Evolutionary conservation across 2,888 invertebrate species (phyloP), one percentile per base, ranked within the genome.

Genomic region (Thecophora atra): DNA sequence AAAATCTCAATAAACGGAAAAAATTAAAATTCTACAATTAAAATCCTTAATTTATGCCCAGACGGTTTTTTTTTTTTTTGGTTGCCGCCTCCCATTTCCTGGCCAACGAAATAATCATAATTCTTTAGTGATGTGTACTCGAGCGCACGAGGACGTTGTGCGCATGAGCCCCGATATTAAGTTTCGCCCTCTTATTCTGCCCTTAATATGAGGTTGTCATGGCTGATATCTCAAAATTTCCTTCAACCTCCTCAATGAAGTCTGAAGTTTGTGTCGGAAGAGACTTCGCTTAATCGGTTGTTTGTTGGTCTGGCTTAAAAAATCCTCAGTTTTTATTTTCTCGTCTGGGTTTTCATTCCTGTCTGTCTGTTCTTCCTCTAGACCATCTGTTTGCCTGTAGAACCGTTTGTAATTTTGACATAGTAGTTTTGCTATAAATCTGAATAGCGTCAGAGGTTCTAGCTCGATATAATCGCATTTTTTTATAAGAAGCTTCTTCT

Each of bases 11-110:
- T 8, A 37, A 37, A 37, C 6, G 6, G 11, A 37, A 37, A 2
- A 8, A 37, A 6, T 37, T 11, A 1, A 28, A 58, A 54, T 8
- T 24, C 8, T 58, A 24, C 13, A 58, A 56, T 58, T 56, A 5
- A 58, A 68, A 52, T 30, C 28, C 17, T 72, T 73, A 72, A 76
- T 73, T 75, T 74, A 75, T 76, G 74, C 69, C 70, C 72, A 75
- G 72, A 75, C 73, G 74, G 66, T 68, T 72, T 70, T 37, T 6
- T 37, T n/a, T n/a, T 30, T 4, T 30, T 37, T 6, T 37, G 64
- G 73, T 70, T 28, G 54, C 68, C 73, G 73, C 74, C 71, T 68
- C 66, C 69, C 63, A 51, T 44, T 19, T 70, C 70, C 70, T 73
- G 47, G 30, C 70, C n/a, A 37, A 56, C 62, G 19, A 52, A 62